Percentiles rank a stretch among this genome's conserved stretches.
Evolutionary conservation across 2,113 vertebrate genomes (phyloP).

Genomic region (Aegotheles bennettii): DNA sequence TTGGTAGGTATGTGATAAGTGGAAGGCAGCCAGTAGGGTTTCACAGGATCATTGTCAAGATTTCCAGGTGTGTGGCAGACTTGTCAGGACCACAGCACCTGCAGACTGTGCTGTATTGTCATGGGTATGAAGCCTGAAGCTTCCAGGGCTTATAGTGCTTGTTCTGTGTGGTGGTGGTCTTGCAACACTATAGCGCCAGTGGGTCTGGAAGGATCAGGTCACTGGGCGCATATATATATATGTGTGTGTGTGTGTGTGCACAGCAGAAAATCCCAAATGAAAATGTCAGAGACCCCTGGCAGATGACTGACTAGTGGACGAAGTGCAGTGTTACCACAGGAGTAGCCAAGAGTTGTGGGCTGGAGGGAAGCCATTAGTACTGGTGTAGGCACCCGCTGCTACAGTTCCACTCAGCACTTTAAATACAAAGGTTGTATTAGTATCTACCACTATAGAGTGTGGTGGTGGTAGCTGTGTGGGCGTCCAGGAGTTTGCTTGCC

Average conservation of each 20-base stretch:
- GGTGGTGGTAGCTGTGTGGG: not conserved
- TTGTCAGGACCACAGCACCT: not conserved
- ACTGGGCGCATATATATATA: no score
- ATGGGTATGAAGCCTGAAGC: not conserved
- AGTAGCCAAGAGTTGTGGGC: not conserved
- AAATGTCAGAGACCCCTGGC: fast-evolving
- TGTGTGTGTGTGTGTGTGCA: not conserved
- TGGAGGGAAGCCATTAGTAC: not conserved
- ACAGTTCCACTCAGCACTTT: not conserved
- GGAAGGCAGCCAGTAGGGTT: not conserved
- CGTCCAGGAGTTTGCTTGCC: not conserved
- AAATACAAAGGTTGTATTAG: not conserved
- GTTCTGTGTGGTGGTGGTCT: not conserved
- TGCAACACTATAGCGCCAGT: not conserved
- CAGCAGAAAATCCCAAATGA: not conserved
- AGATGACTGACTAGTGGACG: not conserved
- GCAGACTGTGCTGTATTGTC: not conserved
- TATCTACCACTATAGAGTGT: not conserved
- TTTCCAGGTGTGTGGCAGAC: not conserved
- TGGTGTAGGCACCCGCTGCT: not conserved
- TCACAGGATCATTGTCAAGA: not conserved
- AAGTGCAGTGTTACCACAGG: not conserved
- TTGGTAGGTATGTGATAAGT: not conserved
- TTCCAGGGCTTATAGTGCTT: not conserved
- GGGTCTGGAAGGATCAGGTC: not conserved